Conservation (phyloP, 2,113 vertebrate species). For the Todiramphus chloris region DNA sequence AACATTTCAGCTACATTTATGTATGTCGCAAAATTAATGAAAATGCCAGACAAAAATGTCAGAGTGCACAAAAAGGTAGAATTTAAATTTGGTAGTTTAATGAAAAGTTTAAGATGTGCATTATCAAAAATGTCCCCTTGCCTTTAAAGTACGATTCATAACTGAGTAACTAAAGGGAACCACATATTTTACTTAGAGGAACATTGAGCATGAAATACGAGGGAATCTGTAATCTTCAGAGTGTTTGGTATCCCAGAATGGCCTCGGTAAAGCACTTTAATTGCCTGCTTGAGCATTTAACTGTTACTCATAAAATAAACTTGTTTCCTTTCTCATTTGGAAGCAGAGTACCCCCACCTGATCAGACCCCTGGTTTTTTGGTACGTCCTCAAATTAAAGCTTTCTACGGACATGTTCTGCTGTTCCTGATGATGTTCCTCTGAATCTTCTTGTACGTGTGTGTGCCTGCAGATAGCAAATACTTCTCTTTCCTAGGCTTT, state of each 20-base stretch:
- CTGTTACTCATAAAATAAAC: slow-evolving; percentile 28
- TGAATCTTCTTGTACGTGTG: neutral
- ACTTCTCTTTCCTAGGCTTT: neutral
- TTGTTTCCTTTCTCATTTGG: slow-evolving; percentile 27
- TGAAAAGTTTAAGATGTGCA: slow-evolving; percentile 81
- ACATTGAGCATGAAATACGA: slow-evolving; percentile 69
- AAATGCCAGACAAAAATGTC: slow-evolving; percentile 92
- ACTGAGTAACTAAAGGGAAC: slow-evolving; percentile 64
- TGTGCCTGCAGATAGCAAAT: neutral
- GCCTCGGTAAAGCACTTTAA: slow-evolving; percentile 37
- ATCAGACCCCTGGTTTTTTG: neutral
- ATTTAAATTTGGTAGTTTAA: slow-evolving; percentile 84
- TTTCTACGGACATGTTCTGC: neutral
- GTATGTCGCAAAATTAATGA: slow-evolving; percentile 89
- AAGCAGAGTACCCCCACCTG: neutral
- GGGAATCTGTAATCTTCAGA: slow-evolving; percentile 38
- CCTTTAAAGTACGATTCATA: slow-evolving; percentile 72
- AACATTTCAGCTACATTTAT: slow-evolving; percentile 91
- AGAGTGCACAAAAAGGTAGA: slow-evolving; percentile 86
- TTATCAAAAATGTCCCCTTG: slow-evolving; percentile 77
- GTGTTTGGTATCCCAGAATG: slow-evolving; percentile 61
- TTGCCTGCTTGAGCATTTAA: slow-evolving; percentile 5
- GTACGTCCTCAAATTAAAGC: neutral
- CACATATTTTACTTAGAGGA: slow-evolving; percentile 73
- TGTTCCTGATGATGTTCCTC: neutral